Evolutionary conservation across 2,113 vertebrate genomes (phyloP).

Genomic region (Ramphastos sulfuratus): DNA sequence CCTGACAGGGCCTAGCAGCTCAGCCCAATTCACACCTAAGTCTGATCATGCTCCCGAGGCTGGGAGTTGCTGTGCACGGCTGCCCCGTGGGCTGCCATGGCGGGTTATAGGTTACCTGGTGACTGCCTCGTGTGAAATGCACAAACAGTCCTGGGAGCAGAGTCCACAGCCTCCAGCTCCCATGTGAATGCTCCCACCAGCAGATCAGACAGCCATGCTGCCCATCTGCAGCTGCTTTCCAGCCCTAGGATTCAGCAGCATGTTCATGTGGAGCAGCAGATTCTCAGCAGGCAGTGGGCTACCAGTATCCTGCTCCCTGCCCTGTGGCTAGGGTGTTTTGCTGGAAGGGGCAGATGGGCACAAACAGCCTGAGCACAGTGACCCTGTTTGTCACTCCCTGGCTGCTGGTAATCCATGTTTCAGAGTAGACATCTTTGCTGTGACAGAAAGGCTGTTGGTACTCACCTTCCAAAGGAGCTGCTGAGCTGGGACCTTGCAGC

Average conservation of each 20-base stretch:
- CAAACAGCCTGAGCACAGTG: neutral
- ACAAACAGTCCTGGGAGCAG: constrained; percentile 40
- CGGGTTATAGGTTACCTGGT: constrained; percentile 57
- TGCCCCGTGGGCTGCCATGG: neutral
- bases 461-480: neutral
- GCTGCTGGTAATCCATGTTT: neutral
- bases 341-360: neutral
- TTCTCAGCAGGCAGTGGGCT: neutral
- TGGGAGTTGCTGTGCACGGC: constrained; percentile 33
- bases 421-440: neutral
- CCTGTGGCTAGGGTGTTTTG: neutral
- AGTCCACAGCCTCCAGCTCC: constrained; percentile 14
- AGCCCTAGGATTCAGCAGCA: neutral
- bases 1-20: constrained; percentile 49
- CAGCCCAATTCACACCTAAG: constrained; percentile 50
- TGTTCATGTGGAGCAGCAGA: neutral
- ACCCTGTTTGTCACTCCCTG: neutral
- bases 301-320: neutral
- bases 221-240: neutral
- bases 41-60: constrained; percentile 50
- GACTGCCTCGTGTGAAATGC: constrained; percentile 53
- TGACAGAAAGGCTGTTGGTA: neutral
- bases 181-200: neutral
- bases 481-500: neutral
- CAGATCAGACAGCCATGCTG: neutral